Conservation (phyloP, 2,113 vertebrate genomes). For the Talpa occidentalis region DNA sequence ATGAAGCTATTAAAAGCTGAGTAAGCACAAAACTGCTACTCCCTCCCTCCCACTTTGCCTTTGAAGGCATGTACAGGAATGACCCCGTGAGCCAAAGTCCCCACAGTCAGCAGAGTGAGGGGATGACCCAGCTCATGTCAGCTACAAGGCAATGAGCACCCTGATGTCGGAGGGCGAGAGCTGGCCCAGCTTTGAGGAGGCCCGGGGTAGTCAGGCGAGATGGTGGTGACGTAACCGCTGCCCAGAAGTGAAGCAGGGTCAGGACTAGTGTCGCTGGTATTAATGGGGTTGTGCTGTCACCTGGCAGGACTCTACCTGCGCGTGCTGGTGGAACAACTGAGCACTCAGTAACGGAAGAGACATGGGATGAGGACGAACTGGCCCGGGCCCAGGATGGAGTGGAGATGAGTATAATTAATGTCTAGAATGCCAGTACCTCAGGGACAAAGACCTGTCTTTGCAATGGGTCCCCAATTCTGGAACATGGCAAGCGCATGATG, state of each 20-base stretch:
- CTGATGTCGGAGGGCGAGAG: too few species aligned
- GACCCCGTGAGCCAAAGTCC: not conserved
- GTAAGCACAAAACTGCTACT: not conserved
- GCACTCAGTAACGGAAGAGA: not conserved
- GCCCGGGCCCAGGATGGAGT: not conserved
- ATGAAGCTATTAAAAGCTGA: not conserved
- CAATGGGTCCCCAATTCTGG: not conserved
- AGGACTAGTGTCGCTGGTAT: not conserved
- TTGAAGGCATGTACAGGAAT: not conserved
- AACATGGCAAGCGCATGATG: not conserved
- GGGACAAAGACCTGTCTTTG: not conserved
- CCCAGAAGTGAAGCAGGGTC: not conserved
- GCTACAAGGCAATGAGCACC: not conserved
- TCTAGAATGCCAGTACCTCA: not conserved
- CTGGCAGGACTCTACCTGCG: not conserved
- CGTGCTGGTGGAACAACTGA: not conserved
- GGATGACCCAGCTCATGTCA: not conserved
- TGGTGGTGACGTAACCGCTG: not conserved
- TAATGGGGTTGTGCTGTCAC: not conserved
- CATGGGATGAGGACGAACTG: not conserved
- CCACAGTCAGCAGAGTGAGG: not conserved
- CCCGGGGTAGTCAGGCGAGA: not conserved
- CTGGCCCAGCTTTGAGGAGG: not conserved
- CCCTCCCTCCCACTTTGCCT: not conserved
- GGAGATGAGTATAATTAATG: not conserved